These are phyloP conservation scores for Monopis laevigella DNA, from an alignment of 2,888 invertebrate species.

Conservation along the genomic window DNA sequence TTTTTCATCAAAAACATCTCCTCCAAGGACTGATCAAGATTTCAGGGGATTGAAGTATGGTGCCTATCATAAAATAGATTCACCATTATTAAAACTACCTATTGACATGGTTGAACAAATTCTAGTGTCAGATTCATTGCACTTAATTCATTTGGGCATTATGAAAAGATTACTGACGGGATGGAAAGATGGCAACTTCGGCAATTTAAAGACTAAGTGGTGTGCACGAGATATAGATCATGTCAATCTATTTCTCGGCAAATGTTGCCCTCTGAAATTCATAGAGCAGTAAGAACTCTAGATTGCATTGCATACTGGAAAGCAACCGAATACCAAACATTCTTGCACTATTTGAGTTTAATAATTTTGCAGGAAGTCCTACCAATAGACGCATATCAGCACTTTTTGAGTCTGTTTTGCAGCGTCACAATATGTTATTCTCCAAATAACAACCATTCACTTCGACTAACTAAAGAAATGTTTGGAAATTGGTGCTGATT, in stretches of 20 bases:
- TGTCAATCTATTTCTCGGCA: constrained; percentile 16
- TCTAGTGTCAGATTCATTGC: constrained; percentile 20
- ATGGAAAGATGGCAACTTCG: constrained; percentile 16
- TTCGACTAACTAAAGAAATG: constrained; percentile 19
- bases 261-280: constrained; percentile 20
- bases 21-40: constrained; percentile 14
- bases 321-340: constrained; percentile 20
- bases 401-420: constrained; percentile 21
- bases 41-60: constrained; percentile 20
- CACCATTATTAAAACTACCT: constrained; percentile 14
- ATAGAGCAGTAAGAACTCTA: constrained; percentile 19
- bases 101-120: constrained; percentile 22
- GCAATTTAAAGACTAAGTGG: constrained; percentile 14
- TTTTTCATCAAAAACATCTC: neutral
- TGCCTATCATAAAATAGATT: constrained; percentile 18
- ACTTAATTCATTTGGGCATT: constrained; percentile 21
- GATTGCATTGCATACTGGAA: constrained; percentile 21
- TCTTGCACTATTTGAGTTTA: constrained; percentile 20
- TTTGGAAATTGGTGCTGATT: constrained; percentile 15
- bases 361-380: constrained; percentile 18
- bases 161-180: constrained; percentile 19
- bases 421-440: constrained; percentile 21
- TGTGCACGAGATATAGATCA: constrained; percentile 17
- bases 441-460: constrained; percentile 12
- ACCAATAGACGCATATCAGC: constrained; percentile 14